Evolutionary conservation across 2,797 vertebrate species (phyloP).

Genomic region (Smutsia temminckii): DNA sequence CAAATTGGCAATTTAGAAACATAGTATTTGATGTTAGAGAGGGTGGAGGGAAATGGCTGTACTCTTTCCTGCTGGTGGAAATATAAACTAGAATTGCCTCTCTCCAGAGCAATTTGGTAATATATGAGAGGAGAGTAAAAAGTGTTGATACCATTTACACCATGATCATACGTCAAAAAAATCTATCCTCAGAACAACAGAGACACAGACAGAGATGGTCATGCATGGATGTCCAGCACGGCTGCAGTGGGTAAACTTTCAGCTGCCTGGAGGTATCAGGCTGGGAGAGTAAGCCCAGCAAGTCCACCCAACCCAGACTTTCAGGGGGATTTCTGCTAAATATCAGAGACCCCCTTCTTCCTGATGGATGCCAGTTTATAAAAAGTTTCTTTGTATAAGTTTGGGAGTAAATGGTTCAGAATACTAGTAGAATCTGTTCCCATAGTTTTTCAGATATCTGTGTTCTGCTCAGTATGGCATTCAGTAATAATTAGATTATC

Average conservation of each 20-base stretch:
- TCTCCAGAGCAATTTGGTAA: neutral
- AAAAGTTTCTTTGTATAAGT: neutral
- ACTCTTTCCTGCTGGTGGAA: neutral
- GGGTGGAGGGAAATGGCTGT: neutral
- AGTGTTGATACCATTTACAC: too few species aligned
- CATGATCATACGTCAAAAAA: neutral
- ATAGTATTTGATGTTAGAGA: neutral
- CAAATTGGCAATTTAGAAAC: conserved; percentile 36
- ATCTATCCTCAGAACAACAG: neutral
- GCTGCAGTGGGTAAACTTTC: fast-evolving
- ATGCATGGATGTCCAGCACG: fast-evolving
- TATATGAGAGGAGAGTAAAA: neutral
- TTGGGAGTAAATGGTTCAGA: neutral
- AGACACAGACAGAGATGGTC: fast-evolving
- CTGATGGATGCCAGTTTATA: neutral
- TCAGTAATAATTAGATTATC: fast-evolving
- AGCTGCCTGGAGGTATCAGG: fast-evolving
- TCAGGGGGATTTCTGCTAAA: neutral
- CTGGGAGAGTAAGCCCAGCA: fast-evolving
- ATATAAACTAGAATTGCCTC: neutral
- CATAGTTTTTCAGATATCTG: too few species aligned
- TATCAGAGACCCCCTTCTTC: neutral
- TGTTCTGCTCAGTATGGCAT: neutral
- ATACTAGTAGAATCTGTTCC: neutral
- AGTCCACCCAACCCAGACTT: neutral